Evolutionary conservation across 2,113 vertebrate genomes (phyloP).

Genomic region (Bothrops jararaca): DNA sequence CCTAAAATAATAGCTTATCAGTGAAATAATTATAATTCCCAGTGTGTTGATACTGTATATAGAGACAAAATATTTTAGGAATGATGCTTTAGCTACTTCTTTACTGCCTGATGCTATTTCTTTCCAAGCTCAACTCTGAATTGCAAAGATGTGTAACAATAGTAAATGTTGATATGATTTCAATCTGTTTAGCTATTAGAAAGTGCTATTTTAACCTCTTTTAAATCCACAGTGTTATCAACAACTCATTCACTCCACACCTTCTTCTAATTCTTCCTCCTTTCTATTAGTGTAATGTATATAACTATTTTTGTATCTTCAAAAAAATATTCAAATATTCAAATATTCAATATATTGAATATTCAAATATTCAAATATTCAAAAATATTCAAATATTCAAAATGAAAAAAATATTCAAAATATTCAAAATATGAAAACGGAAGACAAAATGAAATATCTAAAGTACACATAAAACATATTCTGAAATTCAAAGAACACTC

Average conservation of each 20-base stretch:
- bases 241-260: not conserved
- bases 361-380: too few relatives aligned
- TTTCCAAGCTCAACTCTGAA: not conserved
- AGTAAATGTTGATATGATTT: not conserved
- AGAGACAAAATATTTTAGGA: not conserved
- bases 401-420: constrained; percentile 11
- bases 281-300: not conserved
- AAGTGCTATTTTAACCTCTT: not conserved
- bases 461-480: constrained; percentile 6
- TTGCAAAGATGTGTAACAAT: not conserved
- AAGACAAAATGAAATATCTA: not conserved
- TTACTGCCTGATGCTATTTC: not conserved
- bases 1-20: not conserved
- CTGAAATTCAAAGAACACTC: constrained; percentile 7
- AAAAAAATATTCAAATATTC: constrained; percentile 16
- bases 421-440: not conserved
- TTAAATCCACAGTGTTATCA: not conserved
- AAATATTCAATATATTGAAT: too few relatives aligned
- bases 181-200: not conserved
- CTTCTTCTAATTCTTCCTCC: not conserved
- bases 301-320: not conserved
- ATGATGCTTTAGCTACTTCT: not conserved
- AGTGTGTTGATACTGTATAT: not conserved
- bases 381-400: not conserved
- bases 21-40: not conserved